phyloP scores from a whole-genome alignment of 2,888 invertebrate species.

The Copidosoma aretas region DNA sequence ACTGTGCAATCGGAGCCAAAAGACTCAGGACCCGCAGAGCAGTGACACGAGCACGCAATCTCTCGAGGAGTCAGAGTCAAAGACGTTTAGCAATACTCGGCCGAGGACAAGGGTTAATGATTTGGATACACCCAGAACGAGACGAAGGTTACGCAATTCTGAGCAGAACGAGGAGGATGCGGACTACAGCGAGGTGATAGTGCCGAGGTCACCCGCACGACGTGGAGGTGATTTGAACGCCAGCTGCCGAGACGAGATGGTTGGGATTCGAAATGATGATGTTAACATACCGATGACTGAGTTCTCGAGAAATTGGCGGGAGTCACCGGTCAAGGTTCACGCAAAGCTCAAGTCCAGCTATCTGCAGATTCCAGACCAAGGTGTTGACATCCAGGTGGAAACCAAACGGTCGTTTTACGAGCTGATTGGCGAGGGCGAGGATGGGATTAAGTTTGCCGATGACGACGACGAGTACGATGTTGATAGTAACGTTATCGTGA shows the following conservation, averaged over 20 bases:
- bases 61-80: constrained; percentile 26
- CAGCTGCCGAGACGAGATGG: constrained; percentile 19
- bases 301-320: constrained; percentile 47
- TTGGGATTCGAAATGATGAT: constrained; percentile 42
- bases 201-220: constrained; percentile 14
- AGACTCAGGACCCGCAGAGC: neutral
- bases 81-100: too few relatives aligned
- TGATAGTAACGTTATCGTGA: constrained; percentile 53
- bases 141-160: constrained; percentile 15
- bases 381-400: constrained; percentile 45
- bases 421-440: constrained; percentile 53
- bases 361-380: constrained; percentile 50
- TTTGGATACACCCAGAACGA: constrained; percentile 24
- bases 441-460: constrained; percentile 57
- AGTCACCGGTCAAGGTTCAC: constrained; percentile 51
- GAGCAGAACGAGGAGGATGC: constrained; percentile 33
- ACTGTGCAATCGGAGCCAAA: neutral
- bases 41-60: constrained; percentile 29
- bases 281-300: constrained; percentile 55
- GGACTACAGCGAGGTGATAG: constrained; percentile 34
- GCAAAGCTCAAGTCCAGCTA: too few relatives aligned
- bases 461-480: constrained; percentile 55
- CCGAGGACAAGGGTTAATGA: constrained; percentile 24
- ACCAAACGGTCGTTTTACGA: constrained; percentile 53
- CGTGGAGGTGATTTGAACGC: constrained; percentile 27